Conservation (phyloP, 2,888 invertebrate genomes). For the Noctua fimbriata region DNA sequence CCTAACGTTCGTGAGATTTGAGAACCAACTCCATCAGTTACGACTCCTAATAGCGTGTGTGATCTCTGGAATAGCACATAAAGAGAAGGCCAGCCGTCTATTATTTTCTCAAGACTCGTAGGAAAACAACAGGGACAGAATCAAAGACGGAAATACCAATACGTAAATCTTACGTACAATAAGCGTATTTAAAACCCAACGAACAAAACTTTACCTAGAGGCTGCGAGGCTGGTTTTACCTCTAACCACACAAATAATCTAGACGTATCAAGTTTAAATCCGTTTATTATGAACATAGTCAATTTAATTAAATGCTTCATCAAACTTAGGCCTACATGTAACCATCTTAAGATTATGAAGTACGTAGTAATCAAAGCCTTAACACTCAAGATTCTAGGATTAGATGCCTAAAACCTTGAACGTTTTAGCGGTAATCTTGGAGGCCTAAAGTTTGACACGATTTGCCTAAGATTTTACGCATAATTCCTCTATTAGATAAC, state of each 20-base stretch:
- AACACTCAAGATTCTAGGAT: conserved; percentile 18
- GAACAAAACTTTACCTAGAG: neutral
- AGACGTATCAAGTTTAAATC: conserved; percentile 7
- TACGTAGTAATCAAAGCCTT: conserved; percentile 12
- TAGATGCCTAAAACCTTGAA: conserved; percentile 14
- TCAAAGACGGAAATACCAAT: neutral
- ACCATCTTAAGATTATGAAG: conserved; percentile 17
- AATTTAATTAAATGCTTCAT: conserved; percentile 13
- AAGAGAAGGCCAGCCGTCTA: neutral
- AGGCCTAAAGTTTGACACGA: conserved; percentile 21
- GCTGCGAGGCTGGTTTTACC: neutral
- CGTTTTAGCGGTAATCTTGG: conserved; percentile 5
- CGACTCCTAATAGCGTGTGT: neutral
- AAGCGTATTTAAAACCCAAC: neutral
- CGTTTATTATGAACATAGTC: neutral
- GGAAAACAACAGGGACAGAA: neutral
- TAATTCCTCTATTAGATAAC: neutral
- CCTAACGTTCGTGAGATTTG: neutral
- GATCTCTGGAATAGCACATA: neutral
- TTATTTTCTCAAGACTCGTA: neutral
- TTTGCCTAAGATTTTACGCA: conserved; percentile 3
- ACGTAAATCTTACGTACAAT: neutral
- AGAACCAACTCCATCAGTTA: neutral
- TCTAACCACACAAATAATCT: neutral
- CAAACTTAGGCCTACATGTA: neutral